Evolutionary conservation across 2,797 vertebrate species (phyloP).

Genomic region (Scomberomorus guttatus): DNA sequence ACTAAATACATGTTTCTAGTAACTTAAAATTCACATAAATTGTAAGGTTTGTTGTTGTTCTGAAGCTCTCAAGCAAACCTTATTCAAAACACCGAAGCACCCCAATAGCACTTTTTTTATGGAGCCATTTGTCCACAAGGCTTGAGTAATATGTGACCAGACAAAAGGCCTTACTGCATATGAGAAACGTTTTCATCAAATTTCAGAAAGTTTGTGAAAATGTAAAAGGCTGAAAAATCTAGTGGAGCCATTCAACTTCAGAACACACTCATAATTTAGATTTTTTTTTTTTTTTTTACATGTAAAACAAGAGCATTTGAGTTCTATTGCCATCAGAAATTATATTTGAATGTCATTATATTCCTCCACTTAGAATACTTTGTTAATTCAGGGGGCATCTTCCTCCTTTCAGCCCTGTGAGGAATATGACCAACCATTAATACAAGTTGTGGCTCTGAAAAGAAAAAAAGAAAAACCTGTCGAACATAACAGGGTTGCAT

Average conservation of each 20-base stretch:
- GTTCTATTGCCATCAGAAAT: slow-evolving; percentile 66
- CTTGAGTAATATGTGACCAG: slow-evolving; percentile 66
- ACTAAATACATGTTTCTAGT: slow-evolving; percentile 80
- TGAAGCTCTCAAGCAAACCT: slow-evolving; percentile 71
- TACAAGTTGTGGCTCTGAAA: slow-evolving; percentile 63
- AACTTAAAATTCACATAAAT: slow-evolving; percentile 74
- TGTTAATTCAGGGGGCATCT: slow-evolving; percentile 38
- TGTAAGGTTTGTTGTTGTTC: slow-evolving; percentile 63
- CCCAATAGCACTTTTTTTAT: slow-evolving; percentile 66
- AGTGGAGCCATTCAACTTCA: slow-evolving; percentile 53
- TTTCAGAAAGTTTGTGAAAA: slow-evolving; percentile 75
- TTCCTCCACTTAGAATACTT: slow-evolving; percentile 54
- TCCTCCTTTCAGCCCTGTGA: slow-evolving; percentile 58
- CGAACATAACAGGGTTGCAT: slow-evolving; percentile 68
- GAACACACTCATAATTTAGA: slow-evolving; percentile 56
- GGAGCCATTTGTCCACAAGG: slow-evolving; percentile 68
- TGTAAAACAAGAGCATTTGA: slow-evolving; percentile 61
- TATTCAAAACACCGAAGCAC: slow-evolving; percentile 54
- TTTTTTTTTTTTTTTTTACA: slow-evolving; percentile 41
- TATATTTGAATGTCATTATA: slow-evolving; percentile 24
- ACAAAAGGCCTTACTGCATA: slow-evolving; percentile 78
- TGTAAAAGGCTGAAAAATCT: slow-evolving; percentile 72
- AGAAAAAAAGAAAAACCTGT: slow-evolving; percentile 45
- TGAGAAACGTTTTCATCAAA: slow-evolving; percentile 73
- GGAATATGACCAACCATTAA: slow-evolving; percentile 59